Evolutionary conservation across 2,888 invertebrate genomes (phyloP).

Genomic region (Margaritifera margaritifera): DNA sequence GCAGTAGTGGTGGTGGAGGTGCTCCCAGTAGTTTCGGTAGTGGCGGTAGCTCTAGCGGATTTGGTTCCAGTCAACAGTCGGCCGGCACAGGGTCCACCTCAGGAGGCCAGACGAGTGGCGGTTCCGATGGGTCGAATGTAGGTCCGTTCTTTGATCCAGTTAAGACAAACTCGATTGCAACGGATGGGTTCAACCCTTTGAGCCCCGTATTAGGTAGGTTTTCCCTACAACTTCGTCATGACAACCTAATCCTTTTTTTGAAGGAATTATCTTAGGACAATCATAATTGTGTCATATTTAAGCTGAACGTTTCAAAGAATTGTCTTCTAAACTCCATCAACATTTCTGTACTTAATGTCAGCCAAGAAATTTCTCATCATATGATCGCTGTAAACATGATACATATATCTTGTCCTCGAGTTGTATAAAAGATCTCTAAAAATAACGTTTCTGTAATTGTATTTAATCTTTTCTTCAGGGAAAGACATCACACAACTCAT

Average conservation of each 20-base stretch:
- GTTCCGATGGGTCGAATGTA: constrained; percentile 15
- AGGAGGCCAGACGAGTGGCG: constrained; percentile 4
- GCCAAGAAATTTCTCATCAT: too few relatives aligned
- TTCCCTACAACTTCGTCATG: background rate
- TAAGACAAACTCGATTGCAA: constrained; percentile 38
- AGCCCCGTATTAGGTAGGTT: constrained; percentile 41
- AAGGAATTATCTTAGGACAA: too few relatives aligned
- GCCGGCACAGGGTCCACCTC: constrained; percentile 1
- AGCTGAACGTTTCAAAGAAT: too few relatives aligned
- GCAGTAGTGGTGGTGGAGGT: constrained; percentile 13
- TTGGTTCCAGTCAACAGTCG: constrained; percentile 8
- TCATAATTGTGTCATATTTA: too few relatives aligned
- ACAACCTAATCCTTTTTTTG: too few relatives aligned
- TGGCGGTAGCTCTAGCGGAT: constrained; percentile 7
- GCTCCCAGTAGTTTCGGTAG: constrained; percentile 1
- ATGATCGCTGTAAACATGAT: too few relatives aligned
- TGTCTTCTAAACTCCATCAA: too few relatives aligned
- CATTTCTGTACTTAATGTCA: too few relatives aligned
- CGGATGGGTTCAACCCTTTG: constrained; percentile 44
- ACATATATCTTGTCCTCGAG: too few relatives aligned
- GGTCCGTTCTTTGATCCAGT: constrained; percentile 34
- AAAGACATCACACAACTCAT: constrained; percentile 36
- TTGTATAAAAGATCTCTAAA: too few relatives aligned
- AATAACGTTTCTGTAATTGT: too few relatives aligned
- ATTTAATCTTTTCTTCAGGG: constrained; percentile 18